Percentiles rank a stretch among this genome's conserved stretches.
phyloP scores from a whole-genome alignment of 2,888 invertebrate genomes.

The Atrina japonica region DNA sequence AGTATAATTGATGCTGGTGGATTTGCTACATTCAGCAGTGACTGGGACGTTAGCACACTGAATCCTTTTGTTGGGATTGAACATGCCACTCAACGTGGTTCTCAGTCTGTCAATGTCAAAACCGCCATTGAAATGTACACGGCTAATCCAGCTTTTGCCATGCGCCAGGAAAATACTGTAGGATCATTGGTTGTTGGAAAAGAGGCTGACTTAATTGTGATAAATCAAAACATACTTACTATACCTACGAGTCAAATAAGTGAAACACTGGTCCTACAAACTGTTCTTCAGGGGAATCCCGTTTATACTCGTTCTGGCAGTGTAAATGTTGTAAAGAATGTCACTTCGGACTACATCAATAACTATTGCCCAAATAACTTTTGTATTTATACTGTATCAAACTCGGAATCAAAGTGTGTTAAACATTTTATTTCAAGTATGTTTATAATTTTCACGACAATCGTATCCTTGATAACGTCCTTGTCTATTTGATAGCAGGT shows the following conservation, averaged over 20 bases:
- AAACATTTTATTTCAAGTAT: too few species aligned
- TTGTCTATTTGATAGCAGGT: too few species aligned
- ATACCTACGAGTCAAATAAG: neutral
- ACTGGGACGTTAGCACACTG: slow-evolving; percentile 50
- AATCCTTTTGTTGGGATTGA: slow-evolving; percentile 46
- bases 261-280: slow-evolving; percentile 19
- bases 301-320: slow-evolving; percentile 3
- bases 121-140: slow-evolving; percentile 43
- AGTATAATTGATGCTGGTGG: slow-evolving; percentile 38
- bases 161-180: slow-evolving; percentile 36
- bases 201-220: slow-evolving; percentile 37
- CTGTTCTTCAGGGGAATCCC: slow-evolving; percentile 27
- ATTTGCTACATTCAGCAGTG: slow-evolving; percentile 44
- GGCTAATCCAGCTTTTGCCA: slow-evolving; percentile 33
- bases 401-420: too few species aligned
- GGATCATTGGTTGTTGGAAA: slow-evolving; percentile 28
- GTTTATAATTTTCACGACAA: too few species aligned
- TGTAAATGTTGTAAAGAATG: too few species aligned
- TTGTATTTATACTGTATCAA: too few species aligned
- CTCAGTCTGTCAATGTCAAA: slow-evolving; percentile 28
- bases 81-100: slow-evolving; percentile 28
- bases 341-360: too few species aligned
- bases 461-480: too few species aligned
- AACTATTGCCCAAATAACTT: too few species aligned
- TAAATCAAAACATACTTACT: slow-evolving; percentile 26